These are phyloP conservation scores for Actenoides lindsayi DNA, from an alignment of 2,113 vertebrate species.

Conservation along the genomic window DNA sequence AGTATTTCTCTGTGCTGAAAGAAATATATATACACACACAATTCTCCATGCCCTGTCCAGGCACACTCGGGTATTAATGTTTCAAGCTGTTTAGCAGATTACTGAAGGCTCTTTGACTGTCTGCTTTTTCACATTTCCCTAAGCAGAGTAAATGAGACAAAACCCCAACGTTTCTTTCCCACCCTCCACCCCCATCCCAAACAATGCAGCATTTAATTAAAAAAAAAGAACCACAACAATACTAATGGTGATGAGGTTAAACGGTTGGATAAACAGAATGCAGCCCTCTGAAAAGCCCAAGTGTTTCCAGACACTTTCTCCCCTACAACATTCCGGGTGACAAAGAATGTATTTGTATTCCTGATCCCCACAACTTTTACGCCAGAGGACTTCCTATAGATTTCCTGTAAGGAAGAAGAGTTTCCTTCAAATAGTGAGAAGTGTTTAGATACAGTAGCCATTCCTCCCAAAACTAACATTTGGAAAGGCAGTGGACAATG, in stretches of 20 bases:
- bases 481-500: constrained; percentile 24
- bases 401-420: constrained; percentile 30
- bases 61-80: not conserved
- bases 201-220: constrained; percentile 55
- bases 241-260: constrained; percentile 52
- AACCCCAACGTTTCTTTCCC: constrained; percentile 37
- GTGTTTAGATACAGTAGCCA: not conserved
- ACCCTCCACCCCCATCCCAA: constrained; percentile 4
- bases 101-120: not conserved
- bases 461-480: constrained; percentile 51
- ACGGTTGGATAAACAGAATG: constrained; percentile 59
- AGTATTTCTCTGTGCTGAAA: not conserved
- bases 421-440: constrained; percentile 6
- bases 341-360: constrained; percentile 52
- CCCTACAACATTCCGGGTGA: not conserved
- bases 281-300: constrained; percentile 43
- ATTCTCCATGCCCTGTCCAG: not conserved
- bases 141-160: not conserved
- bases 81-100: not conserved
- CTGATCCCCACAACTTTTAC: constrained; percentile 21
- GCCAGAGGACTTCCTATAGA: constrained; percentile 31
- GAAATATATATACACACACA: fast-evolving
- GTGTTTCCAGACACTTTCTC: constrained; percentile 6
- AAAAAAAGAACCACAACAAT: constrained; percentile 48
- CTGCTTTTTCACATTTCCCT: not conserved